Evolutionary conservation across 2,113 vertebrate genomes (phyloP).

Genomic region (Aplodontia rufa): DNA sequence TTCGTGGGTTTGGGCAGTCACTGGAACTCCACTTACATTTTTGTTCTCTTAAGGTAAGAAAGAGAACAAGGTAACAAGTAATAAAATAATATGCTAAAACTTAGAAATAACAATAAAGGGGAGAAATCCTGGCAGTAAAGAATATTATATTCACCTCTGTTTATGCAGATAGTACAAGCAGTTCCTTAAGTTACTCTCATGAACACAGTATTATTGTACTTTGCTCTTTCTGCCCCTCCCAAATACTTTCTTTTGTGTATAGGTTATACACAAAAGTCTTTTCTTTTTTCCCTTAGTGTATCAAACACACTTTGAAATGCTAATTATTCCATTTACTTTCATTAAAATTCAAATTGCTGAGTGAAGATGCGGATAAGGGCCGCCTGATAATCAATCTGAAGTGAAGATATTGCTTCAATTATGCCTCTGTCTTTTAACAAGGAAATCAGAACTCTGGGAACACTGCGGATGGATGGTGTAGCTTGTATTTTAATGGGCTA

Average conservation of each 20-base stretch:
- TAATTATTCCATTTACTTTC: conserved; percentile 92
- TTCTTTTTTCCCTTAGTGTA: conserved; percentile 81
- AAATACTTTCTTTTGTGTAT: conserved; percentile 86
- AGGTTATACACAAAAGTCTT: conserved; percentile 85
- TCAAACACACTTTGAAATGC: conserved; percentile 91
- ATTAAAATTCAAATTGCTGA: conserved; percentile 92
- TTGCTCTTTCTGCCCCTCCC: conserved; percentile 73
- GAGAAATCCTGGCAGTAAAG: conserved; percentile 79
- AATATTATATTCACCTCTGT: conserved; percentile 78
- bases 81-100: conserved; percentile 24
- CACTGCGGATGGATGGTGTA: conserved; percentile 77
- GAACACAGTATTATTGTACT: conserved; percentile 78
- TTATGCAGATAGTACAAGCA: conserved; percentile 80
- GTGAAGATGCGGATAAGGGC: conserved; percentile 89
- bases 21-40: conserved; percentile 60
- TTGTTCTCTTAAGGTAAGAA: conserved; percentile 58
- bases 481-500: conserved; percentile 84
- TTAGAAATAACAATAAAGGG: conserved; percentile 76
- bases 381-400: conserved; percentile 88
- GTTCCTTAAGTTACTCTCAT: conserved; percentile 81
- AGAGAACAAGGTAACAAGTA: conserved; percentile 45
- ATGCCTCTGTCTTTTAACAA: conserved; percentile 86
- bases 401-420: conserved; percentile 88
- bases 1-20: conserved; percentile 63
- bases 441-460: conserved; percentile 84